phyloP scores from a whole-genome alignment of 1,140 invertebrate species.

The Megalonaias nervosa region DNA sequence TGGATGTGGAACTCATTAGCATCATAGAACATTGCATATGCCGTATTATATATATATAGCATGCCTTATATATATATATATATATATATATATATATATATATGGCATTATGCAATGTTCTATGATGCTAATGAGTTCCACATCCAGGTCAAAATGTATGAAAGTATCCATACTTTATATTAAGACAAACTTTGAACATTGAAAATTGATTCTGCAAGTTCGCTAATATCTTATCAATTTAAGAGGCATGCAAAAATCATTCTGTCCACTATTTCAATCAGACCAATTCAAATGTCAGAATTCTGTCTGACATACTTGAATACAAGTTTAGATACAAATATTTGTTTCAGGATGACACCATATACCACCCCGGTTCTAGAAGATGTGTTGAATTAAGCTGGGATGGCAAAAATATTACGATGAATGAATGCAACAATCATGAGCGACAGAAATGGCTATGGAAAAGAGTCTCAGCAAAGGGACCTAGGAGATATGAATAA shows the following conservation, averaged over 20 bases:
- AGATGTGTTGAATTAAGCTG: conserved; percentile 31
- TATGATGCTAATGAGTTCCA: too few relatives aligned
- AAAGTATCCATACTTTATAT: not conserved
- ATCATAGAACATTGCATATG: too few relatives aligned
- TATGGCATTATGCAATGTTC: too few relatives aligned
- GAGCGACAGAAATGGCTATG: conserved; percentile 25
- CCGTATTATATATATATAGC: too few relatives aligned
- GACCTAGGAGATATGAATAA: conserved; percentile 10
- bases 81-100: too few relatives aligned
- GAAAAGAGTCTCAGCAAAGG: conserved; percentile 21
- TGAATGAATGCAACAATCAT: conserved; percentile 15
- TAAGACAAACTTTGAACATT: not conserved
- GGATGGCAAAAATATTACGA: conserved; percentile 12
- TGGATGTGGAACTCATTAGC: too few relatives aligned
- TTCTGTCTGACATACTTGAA: not conserved
- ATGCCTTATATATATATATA: too few relatives aligned
- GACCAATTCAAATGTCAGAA: not conserved
- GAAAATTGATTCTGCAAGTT: not conserved
- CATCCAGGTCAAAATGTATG: too few relatives aligned
- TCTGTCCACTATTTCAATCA: too few relatives aligned
- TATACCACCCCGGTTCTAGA: conserved; percentile 17
- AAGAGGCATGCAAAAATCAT: not conserved
- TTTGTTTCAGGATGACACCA: conserved; percentile 24
- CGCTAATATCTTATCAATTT: not conserved
- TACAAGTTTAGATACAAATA: not conserved